Percentiles rank a stretch among this genome's conserved stretches.
These are phyloP conservation scores for Trissolcus brochymenae DNA, from an alignment of 2,888 invertebrate genomes.

Conservation along the genomic window DNA sequence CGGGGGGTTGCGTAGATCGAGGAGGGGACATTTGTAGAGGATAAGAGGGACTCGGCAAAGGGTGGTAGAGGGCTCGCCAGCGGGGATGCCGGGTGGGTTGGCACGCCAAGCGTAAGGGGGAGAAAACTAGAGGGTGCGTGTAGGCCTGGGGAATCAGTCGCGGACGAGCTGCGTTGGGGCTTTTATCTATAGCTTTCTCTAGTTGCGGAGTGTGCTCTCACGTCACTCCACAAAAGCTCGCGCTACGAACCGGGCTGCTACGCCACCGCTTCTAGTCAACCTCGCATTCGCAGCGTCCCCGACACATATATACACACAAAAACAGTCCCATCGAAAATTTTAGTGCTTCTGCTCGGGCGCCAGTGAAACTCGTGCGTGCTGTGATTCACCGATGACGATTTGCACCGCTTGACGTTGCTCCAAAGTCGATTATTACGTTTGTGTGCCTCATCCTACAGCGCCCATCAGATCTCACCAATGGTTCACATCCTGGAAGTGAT, in stretches of 20 bases:
- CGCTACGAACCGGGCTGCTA: constrained; percentile 29
- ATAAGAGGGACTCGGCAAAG: constrained; percentile 64
- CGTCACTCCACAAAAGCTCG: constrained; percentile 42
- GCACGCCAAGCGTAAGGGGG: constrained; percentile 70
- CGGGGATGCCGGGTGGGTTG: constrained; percentile 59
- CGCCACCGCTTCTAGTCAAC: constrained; percentile 29
- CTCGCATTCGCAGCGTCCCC: no score
- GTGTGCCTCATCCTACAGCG: constrained; percentile 41
- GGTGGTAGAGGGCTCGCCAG: constrained; percentile 60
- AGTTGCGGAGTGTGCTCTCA: constrained; percentile 54
- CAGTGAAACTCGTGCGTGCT: constrained; percentile 23
- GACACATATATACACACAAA: neutral
- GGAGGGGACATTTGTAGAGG: constrained; percentile 67
- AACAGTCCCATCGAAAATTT: neutral
- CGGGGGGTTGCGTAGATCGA: constrained; percentile 66
- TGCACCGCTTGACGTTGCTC: constrained; percentile 10
- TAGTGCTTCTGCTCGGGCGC: constrained; percentile 1
- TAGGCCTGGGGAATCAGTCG: constrained; percentile 76
- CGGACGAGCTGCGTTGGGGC: constrained; percentile 75
- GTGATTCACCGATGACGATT: constrained; percentile 18
- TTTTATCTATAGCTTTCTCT: constrained; percentile 73
- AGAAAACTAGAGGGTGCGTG: constrained; percentile 74
- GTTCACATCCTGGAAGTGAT: constrained; percentile 75
- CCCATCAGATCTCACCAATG: constrained; percentile 69
- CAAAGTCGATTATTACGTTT: constrained; percentile 22